These are phyloP conservation scores for Tanypteryx hageni DNA, from an alignment of 2,888 invertebrate genomes.

Conservation along the genomic window DNA sequence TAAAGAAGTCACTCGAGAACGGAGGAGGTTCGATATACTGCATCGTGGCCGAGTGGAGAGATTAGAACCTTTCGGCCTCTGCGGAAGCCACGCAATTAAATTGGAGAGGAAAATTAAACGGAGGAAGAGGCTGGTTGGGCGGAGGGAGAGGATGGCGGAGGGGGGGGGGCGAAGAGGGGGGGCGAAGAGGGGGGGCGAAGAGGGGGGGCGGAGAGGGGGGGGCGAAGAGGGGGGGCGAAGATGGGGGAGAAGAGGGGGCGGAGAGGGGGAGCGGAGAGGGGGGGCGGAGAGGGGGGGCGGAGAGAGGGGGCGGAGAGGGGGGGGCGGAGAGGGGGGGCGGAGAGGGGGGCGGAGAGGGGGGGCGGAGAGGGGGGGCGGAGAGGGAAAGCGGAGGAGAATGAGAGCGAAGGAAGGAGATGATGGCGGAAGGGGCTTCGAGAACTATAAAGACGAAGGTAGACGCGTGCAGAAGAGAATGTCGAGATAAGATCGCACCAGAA, in stretches of 20 bases:
- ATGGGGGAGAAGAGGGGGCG: too few relatives aligned
- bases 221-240: too few relatives aligned
- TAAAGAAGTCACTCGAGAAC: neutral
- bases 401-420: too few relatives aligned
- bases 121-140: neutral
- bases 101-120: conserved; percentile 23
- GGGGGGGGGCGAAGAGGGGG: too few relatives aligned
- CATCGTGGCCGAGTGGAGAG: neutral
- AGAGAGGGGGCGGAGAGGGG: neutral
- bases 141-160: neutral
- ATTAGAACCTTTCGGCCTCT: neutral
- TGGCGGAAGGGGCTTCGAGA: neutral
- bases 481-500: too few relatives aligned
- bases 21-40: conserved; percentile 21
- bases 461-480: too few relatives aligned
- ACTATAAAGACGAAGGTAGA: neutral
- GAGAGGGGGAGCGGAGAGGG: too few relatives aligned
- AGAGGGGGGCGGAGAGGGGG: neutral
- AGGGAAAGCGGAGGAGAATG: neutral
- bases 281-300: too few relatives aligned
- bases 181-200: too few relatives aligned
- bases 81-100: conserved; percentile 51
- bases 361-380: neutral
- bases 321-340: neutral
- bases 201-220: too few relatives aligned